These are phyloP conservation scores for Netelia melanura DNA, from an alignment of 2,888 invertebrate genomes.

Conservation along the genomic window DNA sequence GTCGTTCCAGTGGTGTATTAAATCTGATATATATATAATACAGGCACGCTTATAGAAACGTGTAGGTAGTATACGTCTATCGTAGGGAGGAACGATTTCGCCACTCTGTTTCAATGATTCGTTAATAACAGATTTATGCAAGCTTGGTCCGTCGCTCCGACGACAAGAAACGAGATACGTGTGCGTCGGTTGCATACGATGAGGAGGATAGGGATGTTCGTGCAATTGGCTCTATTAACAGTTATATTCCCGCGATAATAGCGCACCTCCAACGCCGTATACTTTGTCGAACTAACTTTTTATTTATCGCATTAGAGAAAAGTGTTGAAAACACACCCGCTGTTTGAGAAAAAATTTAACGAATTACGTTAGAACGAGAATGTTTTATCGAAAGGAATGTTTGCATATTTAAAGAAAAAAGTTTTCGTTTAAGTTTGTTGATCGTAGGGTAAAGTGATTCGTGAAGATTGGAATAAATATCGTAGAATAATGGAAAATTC, in stretches of 20 bases:
- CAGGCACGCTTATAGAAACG: conserved; percentile 32
- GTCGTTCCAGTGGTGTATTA: conserved; percentile 28
- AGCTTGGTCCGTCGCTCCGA: conserved; percentile 38
- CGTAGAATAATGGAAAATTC: not conserved
- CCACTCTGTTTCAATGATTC: conserved; percentile 73
- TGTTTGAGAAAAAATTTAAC: too few relatives aligned
- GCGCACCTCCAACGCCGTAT: conserved; percentile 51
- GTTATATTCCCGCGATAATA: conserved; percentile 45
- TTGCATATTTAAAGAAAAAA: too few relatives aligned
- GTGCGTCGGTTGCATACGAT: not conserved
- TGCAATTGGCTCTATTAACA: conserved; percentile 58
- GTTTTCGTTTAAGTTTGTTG: too few relatives aligned
- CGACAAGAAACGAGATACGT: conserved; percentile 24
- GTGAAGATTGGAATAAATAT: too few relatives aligned
- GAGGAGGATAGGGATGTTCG: conserved; percentile 26
- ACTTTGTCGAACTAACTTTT: conserved; percentile 9
- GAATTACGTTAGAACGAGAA: too few relatives aligned
- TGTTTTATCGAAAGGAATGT: too few relatives aligned
- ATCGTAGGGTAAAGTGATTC: too few relatives aligned
- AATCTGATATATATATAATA: conserved; percentile 5
- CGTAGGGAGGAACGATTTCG: conserved; percentile 61
- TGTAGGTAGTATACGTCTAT: conserved; percentile 24
- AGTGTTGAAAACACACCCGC: not conserved
- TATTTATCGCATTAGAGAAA: not conserved
- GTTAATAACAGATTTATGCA: conserved; percentile 74